These are phyloP conservation scores for Xiphorhynchus erythropygius DNA, from an alignment of 2,797 vertebrate genomes.

Conservation along the genomic window DNA sequence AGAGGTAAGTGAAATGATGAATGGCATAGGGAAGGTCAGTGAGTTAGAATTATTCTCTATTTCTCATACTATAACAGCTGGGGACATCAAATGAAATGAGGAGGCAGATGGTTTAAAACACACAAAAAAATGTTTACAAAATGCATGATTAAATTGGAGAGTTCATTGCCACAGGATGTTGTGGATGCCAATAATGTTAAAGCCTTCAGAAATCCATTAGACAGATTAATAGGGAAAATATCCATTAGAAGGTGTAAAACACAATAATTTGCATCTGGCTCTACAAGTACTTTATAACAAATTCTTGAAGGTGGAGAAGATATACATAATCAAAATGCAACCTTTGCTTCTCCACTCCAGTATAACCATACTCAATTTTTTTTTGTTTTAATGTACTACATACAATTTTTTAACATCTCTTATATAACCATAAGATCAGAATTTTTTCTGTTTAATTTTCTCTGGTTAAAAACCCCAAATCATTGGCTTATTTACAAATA, in stretches of 20 bases:
- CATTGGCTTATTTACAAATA: background rate
- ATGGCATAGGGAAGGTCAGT: background rate
- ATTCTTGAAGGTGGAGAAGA: background rate
- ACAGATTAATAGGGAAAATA: background rate
- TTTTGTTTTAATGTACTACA: background rate
- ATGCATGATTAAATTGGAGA: background rate
- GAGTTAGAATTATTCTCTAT: background rate
- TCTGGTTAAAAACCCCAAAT: background rate
- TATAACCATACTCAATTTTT: rapidly evolving
- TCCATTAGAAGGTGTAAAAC: background rate
- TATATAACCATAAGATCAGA: background rate
- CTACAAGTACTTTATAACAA: background rate
- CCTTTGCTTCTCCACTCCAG: background rate
- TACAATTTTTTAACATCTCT: rapidly evolving
- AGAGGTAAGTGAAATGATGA: background rate
- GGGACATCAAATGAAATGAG: background rate
- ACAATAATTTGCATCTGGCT: background rate
- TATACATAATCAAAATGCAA: background rate
- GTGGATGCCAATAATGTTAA: background rate
- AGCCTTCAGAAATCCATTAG: background rate
- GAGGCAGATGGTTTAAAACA: background rate
- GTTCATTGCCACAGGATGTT: background rate
- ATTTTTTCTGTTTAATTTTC: background rate
- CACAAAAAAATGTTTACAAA: background rate
- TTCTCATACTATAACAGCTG: background rate